A percentile compares a stretch with the other conserved stretches of the same genome.
Conservation (phyloP, 2,888 invertebrate genomes). For the Caenorhabditis drosophilae region DNA sequence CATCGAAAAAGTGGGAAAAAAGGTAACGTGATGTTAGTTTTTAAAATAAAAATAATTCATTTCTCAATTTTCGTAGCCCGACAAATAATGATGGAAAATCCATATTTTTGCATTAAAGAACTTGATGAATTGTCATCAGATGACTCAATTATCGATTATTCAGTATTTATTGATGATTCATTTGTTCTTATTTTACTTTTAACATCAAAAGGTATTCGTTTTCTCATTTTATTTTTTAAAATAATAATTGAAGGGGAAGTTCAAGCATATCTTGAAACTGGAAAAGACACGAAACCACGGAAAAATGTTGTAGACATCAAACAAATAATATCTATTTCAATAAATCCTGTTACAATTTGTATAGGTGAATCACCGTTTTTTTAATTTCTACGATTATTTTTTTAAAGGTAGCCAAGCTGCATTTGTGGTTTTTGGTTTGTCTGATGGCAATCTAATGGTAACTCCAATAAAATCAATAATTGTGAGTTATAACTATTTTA, state of each 20-base stretch:
- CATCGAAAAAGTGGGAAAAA: conserved; percentile 33
- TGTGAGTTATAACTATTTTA: conserved; percentile 36
- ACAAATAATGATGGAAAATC: conserved; percentile 39
- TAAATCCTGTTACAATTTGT: conserved; percentile 29
- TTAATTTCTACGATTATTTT: not conserved
- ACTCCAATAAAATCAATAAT: conserved; percentile 50
- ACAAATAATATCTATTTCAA: conserved; percentile 9
- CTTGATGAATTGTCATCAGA: conserved; percentile 46
- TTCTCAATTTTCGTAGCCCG: not conserved
- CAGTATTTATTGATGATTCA: conserved; percentile 54
- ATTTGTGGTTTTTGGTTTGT: conserved; percentile 52
- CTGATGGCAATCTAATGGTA: conserved; percentile 53
- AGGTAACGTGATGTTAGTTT: conserved; percentile 8
- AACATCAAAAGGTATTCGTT: conserved; percentile 53
- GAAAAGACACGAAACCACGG: conserved; percentile 35
- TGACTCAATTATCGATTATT: conserved; percentile 50
- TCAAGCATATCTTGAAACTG: conserved; percentile 41
- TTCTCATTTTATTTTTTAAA: not conserved
- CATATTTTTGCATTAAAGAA: conserved; percentile 38
- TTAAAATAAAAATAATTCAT: too few species aligned
- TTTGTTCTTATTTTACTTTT: conserved; percentile 58
- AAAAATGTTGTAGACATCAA: conserved; percentile 39
- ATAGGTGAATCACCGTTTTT: conserved; percentile 15
- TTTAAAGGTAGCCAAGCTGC: conserved; percentile 45
- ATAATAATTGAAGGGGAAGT: conserved; percentile 33